These are phyloP conservation scores for Selene dorsalis DNA, from an alignment of 2,797 vertebrate species.

Conservation along the genomic window DNA sequence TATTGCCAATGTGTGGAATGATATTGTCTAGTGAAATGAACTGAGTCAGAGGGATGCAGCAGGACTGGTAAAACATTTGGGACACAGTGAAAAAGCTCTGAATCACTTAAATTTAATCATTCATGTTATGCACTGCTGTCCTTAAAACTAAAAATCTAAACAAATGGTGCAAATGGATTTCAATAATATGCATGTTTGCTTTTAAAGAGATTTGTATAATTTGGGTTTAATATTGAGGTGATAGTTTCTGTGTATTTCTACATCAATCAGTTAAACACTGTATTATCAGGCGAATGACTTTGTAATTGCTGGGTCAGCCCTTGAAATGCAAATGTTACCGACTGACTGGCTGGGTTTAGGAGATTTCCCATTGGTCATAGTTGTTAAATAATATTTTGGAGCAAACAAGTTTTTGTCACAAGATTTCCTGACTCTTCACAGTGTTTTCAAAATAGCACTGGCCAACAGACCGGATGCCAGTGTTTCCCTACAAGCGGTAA, in stretches of 20 bases:
- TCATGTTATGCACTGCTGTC: background rate
- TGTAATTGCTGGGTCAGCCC: too few species aligned
- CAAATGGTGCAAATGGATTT: background rate
- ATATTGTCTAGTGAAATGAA: background rate
- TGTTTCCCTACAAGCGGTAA: too few species aligned
- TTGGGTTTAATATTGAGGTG: background rate
- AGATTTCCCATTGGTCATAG: too few species aligned
- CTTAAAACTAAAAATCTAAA: background rate
- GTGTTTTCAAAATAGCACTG: too few species aligned
- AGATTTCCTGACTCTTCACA: too few species aligned
- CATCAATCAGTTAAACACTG: background rate
- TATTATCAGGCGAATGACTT: too few species aligned
- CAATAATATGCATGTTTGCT: background rate
- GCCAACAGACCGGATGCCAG: too few species aligned
- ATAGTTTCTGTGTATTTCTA: background rate
- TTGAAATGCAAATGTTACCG: too few species aligned
- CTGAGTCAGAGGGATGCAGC: constrained; percentile 9
- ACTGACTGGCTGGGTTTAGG: too few species aligned
- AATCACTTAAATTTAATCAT: background rate
- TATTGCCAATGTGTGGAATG: constrained; percentile 13
- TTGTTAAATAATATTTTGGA: too few species aligned
- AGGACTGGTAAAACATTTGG: background rate
- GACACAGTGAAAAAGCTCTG: background rate
- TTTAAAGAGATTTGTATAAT: background rate
- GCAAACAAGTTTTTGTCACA: too few species aligned